A percentile compares a stretch with the other conserved stretches of the same genome.
phyloP scores from a whole-genome alignment of 2,797 vertebrate genomes.

The Alauda arvensis region DNA sequence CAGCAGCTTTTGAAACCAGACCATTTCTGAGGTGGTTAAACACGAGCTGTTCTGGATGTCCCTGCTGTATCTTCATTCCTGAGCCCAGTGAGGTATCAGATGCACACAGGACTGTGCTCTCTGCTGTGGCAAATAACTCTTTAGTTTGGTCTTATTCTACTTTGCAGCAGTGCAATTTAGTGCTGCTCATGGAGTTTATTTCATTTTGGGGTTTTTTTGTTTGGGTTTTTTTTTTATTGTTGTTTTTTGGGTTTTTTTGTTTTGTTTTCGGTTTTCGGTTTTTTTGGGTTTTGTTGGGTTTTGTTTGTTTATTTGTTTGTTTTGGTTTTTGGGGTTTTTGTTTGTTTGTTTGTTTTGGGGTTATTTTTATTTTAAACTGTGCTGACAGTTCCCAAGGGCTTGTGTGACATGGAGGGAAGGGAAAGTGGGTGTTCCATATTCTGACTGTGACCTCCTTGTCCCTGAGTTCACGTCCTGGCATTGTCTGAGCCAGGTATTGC shows the following conservation, averaged over 20 bases:
- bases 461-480: neutral
- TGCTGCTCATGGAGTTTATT: neutral
- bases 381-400: neutral
- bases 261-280: too few relatives aligned
- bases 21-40: neutral
- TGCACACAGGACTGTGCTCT: neutral
- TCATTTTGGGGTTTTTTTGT: too few relatives aligned
- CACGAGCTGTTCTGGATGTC: rapidly evolving
- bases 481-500: neutral
- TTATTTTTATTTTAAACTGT: neutral
- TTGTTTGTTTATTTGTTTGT: neutral
- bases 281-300: too few relatives aligned
- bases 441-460: neutral
- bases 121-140: neutral
- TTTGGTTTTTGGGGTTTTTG: too few relatives aligned
- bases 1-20: neutral
- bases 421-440: too few relatives aligned
- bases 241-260: too few relatives aligned
- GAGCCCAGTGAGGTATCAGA: neutral
- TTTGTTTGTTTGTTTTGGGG: neutral
- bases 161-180: neutral
- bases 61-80: neutral
- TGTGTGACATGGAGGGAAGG: neutral
- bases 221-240: neutral
- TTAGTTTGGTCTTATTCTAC: neutral